These are phyloP conservation scores for Oscheius sp. DNA, from an alignment of 2,888 invertebrate genomes.

Conservation along the genomic window DNA sequence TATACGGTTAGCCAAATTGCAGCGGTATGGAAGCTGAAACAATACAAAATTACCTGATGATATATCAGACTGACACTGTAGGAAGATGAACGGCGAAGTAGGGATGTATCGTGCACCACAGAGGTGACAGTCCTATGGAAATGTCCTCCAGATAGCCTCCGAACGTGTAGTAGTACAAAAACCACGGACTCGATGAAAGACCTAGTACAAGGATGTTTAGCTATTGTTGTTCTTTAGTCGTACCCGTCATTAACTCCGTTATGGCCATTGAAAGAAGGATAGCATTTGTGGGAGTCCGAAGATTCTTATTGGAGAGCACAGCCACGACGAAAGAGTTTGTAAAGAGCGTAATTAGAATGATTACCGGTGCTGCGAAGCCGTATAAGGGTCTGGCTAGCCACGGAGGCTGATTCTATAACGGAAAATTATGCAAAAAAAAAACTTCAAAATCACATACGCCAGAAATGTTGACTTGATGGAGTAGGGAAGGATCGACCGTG, in stretches of 20 bases:
- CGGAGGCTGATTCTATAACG: slow-evolving; percentile 37
- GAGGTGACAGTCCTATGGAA: slow-evolving; percentile 33
- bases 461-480: slow-evolving; percentile 25
- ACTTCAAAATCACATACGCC: slow-evolving; percentile 10
- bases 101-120: slow-evolving; percentile 73
- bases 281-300: slow-evolving; percentile 56
- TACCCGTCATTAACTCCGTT: slow-evolving; percentile 52
- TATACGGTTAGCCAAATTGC: slow-evolving; percentile 91
- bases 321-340: slow-evolving; percentile 54
- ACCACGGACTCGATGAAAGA: slow-evolving; percentile 51
- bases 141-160: slow-evolving; percentile 37
- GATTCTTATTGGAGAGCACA: slow-evolving; percentile 47
- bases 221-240: not conserved
- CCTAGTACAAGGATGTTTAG: slow-evolving; percentile 26
- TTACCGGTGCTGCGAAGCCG: slow-evolving; percentile 47
- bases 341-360: slow-evolving; percentile 49
- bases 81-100: slow-evolving; percentile 79
- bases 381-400: slow-evolving; percentile 47
- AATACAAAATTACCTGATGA: not conserved
- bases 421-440: not conserved
- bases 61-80: slow-evolving; percentile 77
- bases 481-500: not conserved
- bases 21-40: slow-evolving; percentile 83
- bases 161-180: slow-evolving; percentile 56
- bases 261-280: slow-evolving; percentile 59